Evolutionary conservation across 2,888 invertebrate genomes (phyloP).

Genomic region (Sepioteuthis lessoniana): DNA sequence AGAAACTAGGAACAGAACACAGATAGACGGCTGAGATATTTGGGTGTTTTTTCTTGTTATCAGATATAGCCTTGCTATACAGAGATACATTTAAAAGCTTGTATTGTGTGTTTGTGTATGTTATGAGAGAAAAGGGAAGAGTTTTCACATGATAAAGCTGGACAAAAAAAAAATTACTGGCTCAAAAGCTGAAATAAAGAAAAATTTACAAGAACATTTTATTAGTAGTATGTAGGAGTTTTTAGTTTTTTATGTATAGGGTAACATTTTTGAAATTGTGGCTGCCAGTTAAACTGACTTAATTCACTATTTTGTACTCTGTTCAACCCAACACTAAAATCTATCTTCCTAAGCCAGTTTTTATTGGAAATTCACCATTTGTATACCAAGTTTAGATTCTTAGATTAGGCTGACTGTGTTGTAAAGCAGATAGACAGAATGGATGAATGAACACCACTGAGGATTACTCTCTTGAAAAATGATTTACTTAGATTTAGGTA

Average conservation of each 20-base stretch:
- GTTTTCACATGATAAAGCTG: background rate
- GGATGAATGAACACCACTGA: background rate
- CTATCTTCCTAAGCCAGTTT: too few relatives aligned
- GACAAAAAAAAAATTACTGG: background rate
- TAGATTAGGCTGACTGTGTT: background rate
- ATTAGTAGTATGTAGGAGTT: background rate
- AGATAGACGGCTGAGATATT: background rate
- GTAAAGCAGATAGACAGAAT: background rate
- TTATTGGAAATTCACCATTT: background rate
- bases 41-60: conserved; percentile 23
- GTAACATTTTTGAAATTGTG: background rate
- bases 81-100: background rate
- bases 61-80: background rate
- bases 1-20: background rate
- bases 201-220: background rate
- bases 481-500: background rate
- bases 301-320: background rate
- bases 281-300: background rate
- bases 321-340: background rate
- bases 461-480: background rate
- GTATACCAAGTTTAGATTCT: background rate
- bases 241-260: background rate
- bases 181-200: background rate
- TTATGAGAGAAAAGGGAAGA: background rate
- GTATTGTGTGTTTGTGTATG: background rate